Percentiles rank a stretch among this genome's conserved stretches.
phyloP scores from a whole-genome alignment of 2,797 vertebrate genomes.

The Ispidina lecontei region DNA sequence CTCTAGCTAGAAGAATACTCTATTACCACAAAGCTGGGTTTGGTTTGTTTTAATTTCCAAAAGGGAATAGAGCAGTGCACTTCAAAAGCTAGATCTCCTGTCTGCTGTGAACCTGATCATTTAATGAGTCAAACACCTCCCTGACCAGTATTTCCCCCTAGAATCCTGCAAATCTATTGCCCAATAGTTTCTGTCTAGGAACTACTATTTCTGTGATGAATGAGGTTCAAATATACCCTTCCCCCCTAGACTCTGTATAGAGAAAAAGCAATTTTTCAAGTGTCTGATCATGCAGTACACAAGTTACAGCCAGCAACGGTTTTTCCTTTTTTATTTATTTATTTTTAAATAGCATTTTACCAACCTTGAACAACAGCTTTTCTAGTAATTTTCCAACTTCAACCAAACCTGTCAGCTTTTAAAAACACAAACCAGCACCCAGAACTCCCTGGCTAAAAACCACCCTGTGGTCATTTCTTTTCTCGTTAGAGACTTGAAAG shows the following conservation, averaged over 20 bases:
- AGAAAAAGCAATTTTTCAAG: neutral
- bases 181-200: neutral
- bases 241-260: neutral
- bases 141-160: neutral
- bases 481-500: neutral
- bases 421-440: neutral
- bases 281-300: neutral
- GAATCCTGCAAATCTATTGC: neutral
- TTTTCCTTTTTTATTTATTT: neutral
- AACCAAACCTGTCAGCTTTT: neutral
- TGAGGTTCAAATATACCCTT: neutral
- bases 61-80: neutral
- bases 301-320: neutral
- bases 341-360: neutral
- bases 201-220: neutral
- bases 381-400: neutral
- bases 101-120: neutral
- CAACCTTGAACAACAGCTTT: neutral
- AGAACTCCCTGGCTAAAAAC: neutral
- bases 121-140: neutral
- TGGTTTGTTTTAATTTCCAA: neutral
- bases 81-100: neutral
- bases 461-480: neutral
- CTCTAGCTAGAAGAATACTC: neutral
- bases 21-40: neutral